Evolutionary conservation across 2,888 invertebrate species (phyloP), one percentile per base, ranked within the genome.

Genomic region (Parelbella ahira): DNA sequence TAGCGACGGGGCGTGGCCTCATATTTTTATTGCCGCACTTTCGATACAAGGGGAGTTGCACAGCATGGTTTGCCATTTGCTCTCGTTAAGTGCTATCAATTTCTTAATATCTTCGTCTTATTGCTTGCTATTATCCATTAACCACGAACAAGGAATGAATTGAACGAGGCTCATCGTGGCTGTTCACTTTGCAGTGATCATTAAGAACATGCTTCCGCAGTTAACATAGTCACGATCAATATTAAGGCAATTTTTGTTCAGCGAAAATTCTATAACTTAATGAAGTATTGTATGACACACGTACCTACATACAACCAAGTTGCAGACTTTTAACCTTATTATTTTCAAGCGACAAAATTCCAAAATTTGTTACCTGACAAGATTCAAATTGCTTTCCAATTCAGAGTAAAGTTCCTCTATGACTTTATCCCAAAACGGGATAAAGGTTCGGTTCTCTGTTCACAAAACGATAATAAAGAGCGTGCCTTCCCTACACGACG

Each of bases 21-120:
- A 61, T 71, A 64, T 70, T 79, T 77, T 79, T 78, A 79, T 69
- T 68, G 63, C 67, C 61, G 60, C 58, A 65, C 68, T 71, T 72
- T 65, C 71, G 68, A 67, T 59, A 47, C 63, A 60, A 49, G 49
- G n/a, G n/a, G n/a, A n/a, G n/a, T n/a, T n/a, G n/a, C 73, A 63
- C 68, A 68, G 60, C 60, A 46, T 70, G 60, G 49, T 50, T 53
- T 57, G 45, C 50, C 58, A 54, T 68, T 72, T 61, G 54, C 67
- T 64, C 54, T 59, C 47, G 53, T 63, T 64, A 53, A 55, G 50
- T 43, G 19, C 36, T 42, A 57, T 59, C 56, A 60, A 61, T 60
- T 51, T 59, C 43, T 53, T 53, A 56, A 46, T 37, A 45, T 51
- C 44, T 28, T 49, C 45, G 18, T 11, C 55, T 60, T 54, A 55